Base-by-base conservation (phyloP, 1,140 invertebrate species). In the Phthorimaea operculella region DNA sequence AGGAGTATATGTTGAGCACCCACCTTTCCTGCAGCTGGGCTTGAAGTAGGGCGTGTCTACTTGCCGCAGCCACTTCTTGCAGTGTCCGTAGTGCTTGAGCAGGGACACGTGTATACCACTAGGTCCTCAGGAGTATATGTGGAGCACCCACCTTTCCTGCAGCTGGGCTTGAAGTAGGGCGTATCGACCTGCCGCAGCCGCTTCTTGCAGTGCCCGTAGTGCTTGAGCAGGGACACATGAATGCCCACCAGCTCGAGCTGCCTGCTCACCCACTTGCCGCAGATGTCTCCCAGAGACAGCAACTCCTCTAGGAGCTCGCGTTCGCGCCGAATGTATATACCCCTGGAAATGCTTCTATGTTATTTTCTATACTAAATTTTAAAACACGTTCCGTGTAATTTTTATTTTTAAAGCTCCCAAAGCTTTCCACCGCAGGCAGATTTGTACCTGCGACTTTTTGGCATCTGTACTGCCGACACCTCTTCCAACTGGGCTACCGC, bases 301-400 rank as follows among this genome's bases (percentile, higher is more conserved):
- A 98, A 89, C 80, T 96, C 93, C 82, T 96, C 93, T 16, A 98
- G 86, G 55, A 95, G 86, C 75, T 95, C 93, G 74, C 96, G 96
- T 75, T 98, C 96, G 67, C 97, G 93, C 69, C 94, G 90, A 61
- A 98, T 96, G 91, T 93, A 98, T 51, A 98, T 89, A 53, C 91
- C 92, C 52, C 94, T 96, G 70, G 21, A 87, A 82, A 63, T 15
- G 64, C 52, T 28, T 28, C 2, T 28, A 28, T 28, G 6, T 28
- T n/a, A n/a, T n/a, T n/a, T n/a, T n/a, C 21, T 4, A 28, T 56
- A 11, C 54, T 39, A 59, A n/a, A n/a, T n/a, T n/a, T n/a, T n/a
- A n/a, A n/a, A n/a, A n/a, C n/a, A n/a, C n/a, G n/a, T n/a, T n/a
- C n/a, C n/a, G n/a, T n/a, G n/a, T n/a, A n/a, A n/a, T n/a, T n/a